Percentiles rank a stretch among this genome's conserved stretches.
phyloP scores from a whole-genome alignment of 2,888 invertebrate genomes.

The Orchestes rusci region DNA sequence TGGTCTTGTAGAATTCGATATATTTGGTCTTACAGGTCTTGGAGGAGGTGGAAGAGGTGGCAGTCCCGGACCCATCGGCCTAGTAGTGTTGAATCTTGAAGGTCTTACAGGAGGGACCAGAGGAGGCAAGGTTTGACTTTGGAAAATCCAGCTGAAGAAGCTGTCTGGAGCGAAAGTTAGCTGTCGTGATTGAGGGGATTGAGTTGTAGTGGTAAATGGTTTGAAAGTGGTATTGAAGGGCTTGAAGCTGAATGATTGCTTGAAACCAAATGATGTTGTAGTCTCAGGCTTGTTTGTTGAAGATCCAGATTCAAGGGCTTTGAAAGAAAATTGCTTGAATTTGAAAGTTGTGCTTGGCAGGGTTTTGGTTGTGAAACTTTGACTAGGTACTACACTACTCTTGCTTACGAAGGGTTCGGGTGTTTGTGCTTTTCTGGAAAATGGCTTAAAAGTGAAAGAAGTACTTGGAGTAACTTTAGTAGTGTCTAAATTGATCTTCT shows the following conservation, averaged over 20 bases:
- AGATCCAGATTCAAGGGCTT: background rate
- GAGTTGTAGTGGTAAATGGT: conserved; percentile 2
- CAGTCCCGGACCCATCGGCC: conserved; percentile 3
- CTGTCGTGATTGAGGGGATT: conserved; percentile 7
- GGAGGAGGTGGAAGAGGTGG: conserved; percentile 10
- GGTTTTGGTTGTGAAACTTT: too few species aligned
- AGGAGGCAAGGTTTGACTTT: conserved; percentile 21
- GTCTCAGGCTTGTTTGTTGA: background rate
- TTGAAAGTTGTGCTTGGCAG: background rate
- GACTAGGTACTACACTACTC: too few species aligned
- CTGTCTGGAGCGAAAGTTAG: conserved; percentile 21
- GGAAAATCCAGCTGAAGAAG: conserved; percentile 18
- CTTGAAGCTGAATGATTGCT: background rate
- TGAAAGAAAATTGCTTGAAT: background rate
- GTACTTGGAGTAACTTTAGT: background rate
- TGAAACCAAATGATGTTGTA: too few species aligned
- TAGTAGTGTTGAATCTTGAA: conserved; percentile 4
- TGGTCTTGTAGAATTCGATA: conserved; percentile 2
- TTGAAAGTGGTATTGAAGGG: conserved; percentile 2
- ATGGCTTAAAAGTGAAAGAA: background rate
- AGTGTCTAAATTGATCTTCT: too few species aligned
- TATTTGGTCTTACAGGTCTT: conserved; percentile 9
- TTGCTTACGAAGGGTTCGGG: too few species aligned
- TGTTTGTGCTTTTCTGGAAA: too few species aligned
- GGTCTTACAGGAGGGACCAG: conserved; percentile 16